These are phyloP conservation scores for Mobula hypostoma DNA, from an alignment of 2,113 vertebrate genomes.

Conservation along the genomic window DNA sequence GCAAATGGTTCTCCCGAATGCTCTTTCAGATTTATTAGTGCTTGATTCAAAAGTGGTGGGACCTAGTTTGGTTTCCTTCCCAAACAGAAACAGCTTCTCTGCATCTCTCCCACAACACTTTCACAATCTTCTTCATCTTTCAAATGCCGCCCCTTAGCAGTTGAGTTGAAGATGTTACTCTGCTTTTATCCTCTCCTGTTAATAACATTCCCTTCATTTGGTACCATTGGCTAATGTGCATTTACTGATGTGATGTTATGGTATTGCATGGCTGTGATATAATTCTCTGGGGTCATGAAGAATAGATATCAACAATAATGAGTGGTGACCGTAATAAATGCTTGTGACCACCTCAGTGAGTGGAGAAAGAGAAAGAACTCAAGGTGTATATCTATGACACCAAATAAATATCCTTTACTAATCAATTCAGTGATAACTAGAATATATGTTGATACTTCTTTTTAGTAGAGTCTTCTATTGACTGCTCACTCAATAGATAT, in stretches of 20 bases:
- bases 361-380: neutral
- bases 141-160: too few species aligned
- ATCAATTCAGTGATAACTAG: neutral
- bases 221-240: neutral
- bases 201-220: neutral
- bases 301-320: neutral
- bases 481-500: too few species aligned
- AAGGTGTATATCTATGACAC: neutral
- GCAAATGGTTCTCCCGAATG: too few species aligned
- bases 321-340: neutral
- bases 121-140: too few species aligned
- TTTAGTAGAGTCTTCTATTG: too few species aligned
- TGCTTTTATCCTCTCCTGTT: too few species aligned
- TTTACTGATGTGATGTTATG: neutral
- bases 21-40: too few species aligned
- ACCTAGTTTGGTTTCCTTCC: too few species aligned
- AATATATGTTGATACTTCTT: neutral
- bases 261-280: neutral
- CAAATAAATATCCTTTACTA: neutral
- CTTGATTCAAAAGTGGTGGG: too few species aligned
- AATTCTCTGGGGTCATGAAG: neutral
- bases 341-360: neutral
- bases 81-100: too few species aligned
- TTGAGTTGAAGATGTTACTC: too few species aligned
- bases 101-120: too few species aligned